Conservation (phyloP, 2,888 invertebrate genomes). For the Eupithecia dodoneata region DNA sequence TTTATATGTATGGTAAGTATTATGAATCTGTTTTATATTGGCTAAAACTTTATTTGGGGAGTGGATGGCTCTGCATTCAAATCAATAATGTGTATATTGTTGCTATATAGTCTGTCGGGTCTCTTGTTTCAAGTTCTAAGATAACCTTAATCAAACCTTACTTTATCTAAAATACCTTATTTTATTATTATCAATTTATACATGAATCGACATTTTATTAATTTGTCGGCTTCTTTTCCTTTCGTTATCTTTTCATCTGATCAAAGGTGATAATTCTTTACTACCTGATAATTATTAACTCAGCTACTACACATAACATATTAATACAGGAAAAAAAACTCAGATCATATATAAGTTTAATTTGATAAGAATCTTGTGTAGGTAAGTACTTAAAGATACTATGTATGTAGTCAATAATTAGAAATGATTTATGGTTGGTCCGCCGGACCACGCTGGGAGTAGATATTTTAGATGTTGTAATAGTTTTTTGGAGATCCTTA, state of each 20-base stretch:
- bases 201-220: conserved; percentile 5
- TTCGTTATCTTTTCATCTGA: conserved; percentile 4
- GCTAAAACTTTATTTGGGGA: too few species aligned
- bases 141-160: not conserved
- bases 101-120: not conserved
- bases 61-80: not conserved
- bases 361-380: conserved; percentile 3
- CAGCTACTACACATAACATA: not conserved
- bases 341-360: not conserved
- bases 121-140: not conserved
- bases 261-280: not conserved
- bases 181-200: not conserved
- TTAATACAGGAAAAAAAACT: not conserved
- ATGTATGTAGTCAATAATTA: conserved; percentile 25
- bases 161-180: not conserved
- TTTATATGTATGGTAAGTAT: not conserved
- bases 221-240: not conserved
- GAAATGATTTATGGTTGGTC: conserved; percentile 26
- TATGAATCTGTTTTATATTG: not conserved
- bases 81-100: too few species aligned
- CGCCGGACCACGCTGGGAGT: conserved; percentile 25
- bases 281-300: not conserved
- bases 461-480: conserved; percentile 30
- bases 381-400: conserved; percentile 5
- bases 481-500: conserved; percentile 22